Percentiles rank a stretch among this genome's conserved stretches.
These are phyloP conservation scores for Oostethus manadensis DNA, from an alignment of 2,113 vertebrate genomes.

Conservation along the genomic window DNA sequence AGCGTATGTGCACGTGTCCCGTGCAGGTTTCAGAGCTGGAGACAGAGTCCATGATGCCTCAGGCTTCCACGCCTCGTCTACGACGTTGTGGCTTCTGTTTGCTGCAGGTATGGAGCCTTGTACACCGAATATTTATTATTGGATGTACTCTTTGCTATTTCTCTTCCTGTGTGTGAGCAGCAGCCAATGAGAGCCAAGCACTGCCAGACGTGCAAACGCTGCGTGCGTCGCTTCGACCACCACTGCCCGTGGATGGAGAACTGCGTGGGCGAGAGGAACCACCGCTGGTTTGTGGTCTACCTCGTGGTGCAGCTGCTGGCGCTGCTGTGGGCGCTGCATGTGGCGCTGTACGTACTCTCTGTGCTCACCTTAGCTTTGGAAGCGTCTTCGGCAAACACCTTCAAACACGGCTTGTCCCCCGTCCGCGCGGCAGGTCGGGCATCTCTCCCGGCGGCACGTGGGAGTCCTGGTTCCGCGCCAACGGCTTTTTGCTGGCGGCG, in stretches of 20 bases:
- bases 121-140: neutral
- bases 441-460: conserved; percentile 68
- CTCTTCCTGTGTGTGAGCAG: conserved; percentile 57
- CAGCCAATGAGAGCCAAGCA: conserved; percentile 90
- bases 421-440: conserved; percentile 76
- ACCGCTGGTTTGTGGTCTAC: conserved; percentile 85
- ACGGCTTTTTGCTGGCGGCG: conserved; percentile 74
- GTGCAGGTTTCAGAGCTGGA: conserved; percentile 61
- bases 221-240: conserved; percentile 88
- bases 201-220: conserved; percentile 81
- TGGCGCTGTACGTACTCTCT: conserved; percentile 79
- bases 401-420: neutral
- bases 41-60: conserved; percentile 63
- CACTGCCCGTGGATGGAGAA: conserved; percentile 97
- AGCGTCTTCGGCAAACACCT: too few species aligned
- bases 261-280: conserved; percentile 91
- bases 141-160: neutral
- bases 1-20: neutral
- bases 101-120: conserved; percentile 73
- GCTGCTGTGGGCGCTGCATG: conserved; percentile 79
- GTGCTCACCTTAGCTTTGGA: neutral
- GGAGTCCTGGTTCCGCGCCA: conserved; percentile 76
- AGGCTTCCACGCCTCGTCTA: conserved; percentile 51
- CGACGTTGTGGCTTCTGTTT: conserved; percentile 85
- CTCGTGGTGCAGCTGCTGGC: conserved; percentile 80